Percentiles rank a stretch among this genome's conserved stretches.
phyloP scores from a whole-genome alignment of 1,140 invertebrate species.

The Charaxes varanes region DNA sequence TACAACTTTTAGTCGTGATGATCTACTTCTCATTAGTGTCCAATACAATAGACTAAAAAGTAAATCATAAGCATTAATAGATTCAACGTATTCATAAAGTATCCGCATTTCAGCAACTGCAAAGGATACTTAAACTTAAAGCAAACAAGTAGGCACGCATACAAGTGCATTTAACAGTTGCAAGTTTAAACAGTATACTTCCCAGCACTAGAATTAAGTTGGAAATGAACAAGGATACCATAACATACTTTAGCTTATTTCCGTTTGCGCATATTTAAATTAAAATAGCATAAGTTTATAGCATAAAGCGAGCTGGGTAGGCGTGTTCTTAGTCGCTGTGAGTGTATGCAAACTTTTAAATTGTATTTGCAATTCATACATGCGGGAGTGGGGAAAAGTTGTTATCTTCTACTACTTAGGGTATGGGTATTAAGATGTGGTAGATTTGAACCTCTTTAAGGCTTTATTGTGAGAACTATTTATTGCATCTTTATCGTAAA shows the following conservation, averaged over 20 bases:
- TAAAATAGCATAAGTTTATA: conserved; percentile 28
- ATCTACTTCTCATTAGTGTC: too few relatives aligned
- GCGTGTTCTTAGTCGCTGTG: conserved; percentile 49
- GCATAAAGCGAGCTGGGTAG: conserved; percentile 33
- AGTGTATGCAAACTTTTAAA: conserved; percentile 71
- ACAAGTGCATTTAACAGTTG: conserved; percentile 9
- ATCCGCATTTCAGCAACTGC: conserved; percentile 7
- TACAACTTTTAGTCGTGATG: too few relatives aligned
- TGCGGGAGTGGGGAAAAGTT: too few relatives aligned
- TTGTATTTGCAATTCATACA: conserved; percentile 70
- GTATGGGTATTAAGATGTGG: too few relatives aligned
- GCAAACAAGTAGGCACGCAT: conserved; percentile 9
- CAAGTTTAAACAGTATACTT: conserved; percentile 12
- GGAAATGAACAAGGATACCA: conserved; percentile 20
- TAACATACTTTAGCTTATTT: conserved; percentile 30
- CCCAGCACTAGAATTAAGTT: conserved; percentile 18
- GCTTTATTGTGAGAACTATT: too few relatives aligned
- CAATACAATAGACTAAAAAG: too few relatives aligned
- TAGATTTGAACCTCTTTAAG: too few relatives aligned
- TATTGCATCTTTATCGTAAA: too few relatives aligned
- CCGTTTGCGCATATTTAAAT: conserved; percentile 24
- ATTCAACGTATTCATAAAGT: too few relatives aligned
- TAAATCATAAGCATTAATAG: too few relatives aligned
- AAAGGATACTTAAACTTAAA: conserved; percentile 10
- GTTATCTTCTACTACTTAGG: too few relatives aligned